Evolutionary conservation across 2,888 invertebrate genomes (phyloP), one percentile per base, ranked within the genome.

Genomic region (Dendrolimus houi): DNA sequence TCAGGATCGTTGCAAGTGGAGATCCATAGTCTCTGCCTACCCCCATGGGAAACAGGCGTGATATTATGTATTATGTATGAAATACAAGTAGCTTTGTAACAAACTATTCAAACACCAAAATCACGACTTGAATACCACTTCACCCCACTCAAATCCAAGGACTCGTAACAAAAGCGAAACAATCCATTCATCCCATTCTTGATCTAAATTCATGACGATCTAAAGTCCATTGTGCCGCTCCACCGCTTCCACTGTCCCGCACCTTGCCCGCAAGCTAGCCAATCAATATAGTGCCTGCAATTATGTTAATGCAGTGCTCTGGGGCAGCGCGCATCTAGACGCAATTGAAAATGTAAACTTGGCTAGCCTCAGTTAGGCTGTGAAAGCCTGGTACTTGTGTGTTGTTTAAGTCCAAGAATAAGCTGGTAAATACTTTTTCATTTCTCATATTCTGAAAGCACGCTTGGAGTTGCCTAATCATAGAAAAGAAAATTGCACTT

Each of bases 211-310:
- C 41, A n/a, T 29, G 40, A n/a, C 42, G 41, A 56, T 14, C 61
- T 58, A 59, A 60, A 60, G 56, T 63, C 61, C 17, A 13, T 47
- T 14, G 17, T 47, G 12, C 42, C 8, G 57, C 71, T 73, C 72
- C 62, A 68, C 63, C 56, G 72, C 12, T 59, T 55, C 71, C 69
- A 66, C 71, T 72, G 71, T 72, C 67, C 64, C 63, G 74, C 67
- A 64, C 68, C 69, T 68, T 64, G 72, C 70, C 74, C 69, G 77
- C 77, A 66, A 76, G 79, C 75, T 68, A 68, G 76, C 82, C 87
- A 89, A 88, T 89, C 88, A 88, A 88, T 87, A 83, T 76, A 82
- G 79, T 72, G 74, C 71, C 75, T 80, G 85, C 88, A 87, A 89
- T 89, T 89, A 89, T 88, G 88, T 77, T 87, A 89, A 89, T 89